Evolutionary conservation across 2,888 invertebrate genomes (phyloP).

Genomic region (Lasiommata megera): DNA sequence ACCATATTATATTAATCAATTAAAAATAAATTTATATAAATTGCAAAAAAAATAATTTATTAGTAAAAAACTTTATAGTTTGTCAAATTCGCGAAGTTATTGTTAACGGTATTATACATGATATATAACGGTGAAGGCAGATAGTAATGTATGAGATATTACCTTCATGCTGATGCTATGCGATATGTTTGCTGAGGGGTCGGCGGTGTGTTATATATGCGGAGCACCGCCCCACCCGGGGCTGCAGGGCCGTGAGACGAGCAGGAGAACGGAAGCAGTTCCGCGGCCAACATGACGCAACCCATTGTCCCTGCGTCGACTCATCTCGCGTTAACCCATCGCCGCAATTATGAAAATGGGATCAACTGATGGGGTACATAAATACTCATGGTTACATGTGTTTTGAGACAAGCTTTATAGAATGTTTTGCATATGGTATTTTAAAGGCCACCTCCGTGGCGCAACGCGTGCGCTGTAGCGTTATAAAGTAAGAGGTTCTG

Average conservation of each 20-base stretch:
- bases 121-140: neutral
- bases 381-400: neutral
- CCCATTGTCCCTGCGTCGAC: slow-evolving; percentile 58
- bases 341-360: slow-evolving; percentile 36
- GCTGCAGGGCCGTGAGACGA: slow-evolving; percentile 55
- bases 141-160: slow-evolving; percentile 36
- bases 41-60: no score
- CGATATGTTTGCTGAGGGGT: slow-evolving; percentile 65
- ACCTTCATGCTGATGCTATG: slow-evolving; percentile 77
- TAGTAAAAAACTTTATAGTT: no score
- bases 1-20: no score
- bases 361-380: slow-evolving; percentile 1
- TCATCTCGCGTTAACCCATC: slow-evolving; percentile 35
- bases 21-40: no score
- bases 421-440: no score
- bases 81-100: neutral
- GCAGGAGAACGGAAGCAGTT: slow-evolving; percentile 60
- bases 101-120: neutral
- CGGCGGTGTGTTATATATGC: slow-evolving; percentile 67
- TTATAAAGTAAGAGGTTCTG: no score
- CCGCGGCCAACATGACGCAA: slow-evolving; percentile 58
- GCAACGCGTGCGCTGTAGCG: no score
- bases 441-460: no score
- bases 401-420: no score
- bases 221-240: slow-evolving; percentile 64